Conservation (phyloP, 2,888 invertebrate genomes). For the Baronia brevicornis region DNA sequence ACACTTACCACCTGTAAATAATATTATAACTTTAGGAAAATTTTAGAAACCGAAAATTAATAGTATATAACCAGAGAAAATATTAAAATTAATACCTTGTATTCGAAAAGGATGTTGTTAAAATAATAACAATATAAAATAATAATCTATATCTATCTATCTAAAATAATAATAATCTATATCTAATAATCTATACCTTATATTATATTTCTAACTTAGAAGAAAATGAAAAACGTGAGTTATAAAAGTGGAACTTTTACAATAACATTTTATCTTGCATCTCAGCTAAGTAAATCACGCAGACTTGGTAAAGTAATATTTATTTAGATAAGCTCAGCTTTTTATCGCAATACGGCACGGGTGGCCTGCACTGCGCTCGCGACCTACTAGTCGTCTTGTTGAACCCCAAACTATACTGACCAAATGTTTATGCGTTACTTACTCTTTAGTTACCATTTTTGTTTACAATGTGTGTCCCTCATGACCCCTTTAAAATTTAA, state of each 20-base stretch:
- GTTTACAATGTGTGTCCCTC: slow-evolving; percentile 28
- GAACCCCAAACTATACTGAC: slow-evolving; percentile 21
- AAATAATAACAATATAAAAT: too few species aligned
- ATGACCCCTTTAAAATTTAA: slow-evolving; percentile 29
- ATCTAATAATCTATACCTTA: too few species aligned
- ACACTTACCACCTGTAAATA: slow-evolving; percentile 57
- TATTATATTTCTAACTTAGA: too few species aligned
- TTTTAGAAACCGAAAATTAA: neutral
- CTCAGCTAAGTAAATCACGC: slow-evolving; percentile 35
- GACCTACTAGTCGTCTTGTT: slow-evolving; percentile 29
- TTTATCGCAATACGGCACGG: slow-evolving; percentile 47
- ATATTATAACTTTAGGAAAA: slow-evolving; percentile 17
- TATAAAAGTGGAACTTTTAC: too few species aligned
- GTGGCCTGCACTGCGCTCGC: slow-evolving; percentile 51
- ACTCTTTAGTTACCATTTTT: slow-evolving; percentile 30
- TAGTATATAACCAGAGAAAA: too few species aligned
- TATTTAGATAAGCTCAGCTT: slow-evolving; percentile 16
- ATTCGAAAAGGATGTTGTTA: too few species aligned
- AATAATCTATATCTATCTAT: too few species aligned
- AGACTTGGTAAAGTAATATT: slow-evolving; percentile 27
- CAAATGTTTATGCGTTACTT: slow-evolving; percentile 14
- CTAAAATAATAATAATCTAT: too few species aligned
- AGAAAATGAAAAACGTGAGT: too few species aligned
- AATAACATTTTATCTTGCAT: slow-evolving; percentile 28
- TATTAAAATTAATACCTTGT: too few species aligned